Conservation (phyloP, 92 coral and sea anemone species). For the Porites divaricata region DNA sequence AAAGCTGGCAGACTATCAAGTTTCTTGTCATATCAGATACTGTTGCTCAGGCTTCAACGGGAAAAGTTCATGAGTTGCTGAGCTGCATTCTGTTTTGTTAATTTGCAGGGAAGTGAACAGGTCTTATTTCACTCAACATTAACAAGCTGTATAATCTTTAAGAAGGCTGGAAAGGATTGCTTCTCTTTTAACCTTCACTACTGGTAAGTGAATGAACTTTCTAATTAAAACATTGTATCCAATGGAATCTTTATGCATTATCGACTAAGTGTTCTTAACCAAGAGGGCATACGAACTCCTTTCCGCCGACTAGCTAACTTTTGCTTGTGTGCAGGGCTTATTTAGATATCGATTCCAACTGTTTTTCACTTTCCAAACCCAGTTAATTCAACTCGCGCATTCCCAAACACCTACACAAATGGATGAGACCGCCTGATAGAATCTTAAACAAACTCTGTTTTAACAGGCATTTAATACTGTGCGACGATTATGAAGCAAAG, state of each 20-base stretch:
- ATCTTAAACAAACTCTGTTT: constrained; percentile 22
- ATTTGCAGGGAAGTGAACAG: background rate
- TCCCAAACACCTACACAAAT: background rate
- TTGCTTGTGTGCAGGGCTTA: background rate
- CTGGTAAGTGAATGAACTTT: background rate
- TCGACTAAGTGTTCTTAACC: background rate
- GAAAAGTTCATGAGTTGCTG: background rate
- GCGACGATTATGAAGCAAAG: background rate
- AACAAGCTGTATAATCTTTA: background rate
- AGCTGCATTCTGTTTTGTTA: background rate
- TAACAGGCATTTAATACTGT: background rate
- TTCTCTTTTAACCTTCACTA: background rate
- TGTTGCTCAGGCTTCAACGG: background rate
- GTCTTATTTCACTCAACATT: background rate
- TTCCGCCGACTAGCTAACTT: background rate
- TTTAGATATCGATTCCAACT: background rate
- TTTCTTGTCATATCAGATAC: constrained; percentile 38
- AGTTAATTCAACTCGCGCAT: too few species aligned
- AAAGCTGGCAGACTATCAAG: constrained; percentile 34
- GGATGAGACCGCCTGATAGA: background rate
- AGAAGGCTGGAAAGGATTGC: constrained; percentile 16
- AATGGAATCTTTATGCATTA: constrained; percentile 13
- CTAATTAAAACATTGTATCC: background rate
- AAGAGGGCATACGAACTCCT: background rate
- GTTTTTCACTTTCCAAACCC: background rate